Base-by-base conservation (phyloP, 2,888 invertebrate genomes). In the Nemapogon koenigi region DNA sequence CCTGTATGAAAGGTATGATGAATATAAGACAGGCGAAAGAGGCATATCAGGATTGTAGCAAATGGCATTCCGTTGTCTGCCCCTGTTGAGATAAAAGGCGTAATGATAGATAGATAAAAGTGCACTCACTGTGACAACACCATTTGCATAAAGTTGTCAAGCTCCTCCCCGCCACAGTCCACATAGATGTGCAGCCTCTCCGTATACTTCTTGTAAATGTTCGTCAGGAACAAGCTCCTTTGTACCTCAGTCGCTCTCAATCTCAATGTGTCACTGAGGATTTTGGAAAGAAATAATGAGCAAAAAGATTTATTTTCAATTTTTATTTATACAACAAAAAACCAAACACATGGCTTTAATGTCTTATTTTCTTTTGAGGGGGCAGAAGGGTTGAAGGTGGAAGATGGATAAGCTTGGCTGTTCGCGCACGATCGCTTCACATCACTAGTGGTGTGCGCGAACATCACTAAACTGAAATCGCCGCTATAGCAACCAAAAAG, bases 71-170 rank as follows among this genome's bases (percentile, higher is more conserved):
- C n/a, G n/a, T n/a, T n/a, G n/a, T n/a, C n/a, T n/a, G n/a, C n/a
- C n/a, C n/a, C n/a, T n/a, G n/a, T n/a, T n/a, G n/a, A n/a, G n/a
- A n/a, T n/a, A n/a, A n/a, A n/a, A n/a, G n/a, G n/a, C n/a, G n/a
- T n/a, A n/a, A n/a, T n/a, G n/a, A n/a, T n/a, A n/a, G n/a, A n/a
- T n/a, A n/a, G n/a, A n/a, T n/a, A n/a, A n/a, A n/a, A n/a, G 8
- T 22, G 8, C 41, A 68, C 70, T 73, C 43, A 78, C 78, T 62
- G 62, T 45, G 68, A 61, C 42, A 78, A 50, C 13, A 75, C 53
- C 43, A 49, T 52, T 43, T 57, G 56, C 49, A 66, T 56, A 47
- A 76, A 72, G 30, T 58, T 53, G 22, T 64, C 57, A 18, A 68
- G 47, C 14, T 70, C 62, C 4, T 52, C 53, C 3, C 55, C 56